Percentiles rank a stretch among this genome's conserved stretches.
phyloP scores from a whole-genome alignment of 2,113 vertebrate species.

The Gallinago paraguaiae region DNA sequence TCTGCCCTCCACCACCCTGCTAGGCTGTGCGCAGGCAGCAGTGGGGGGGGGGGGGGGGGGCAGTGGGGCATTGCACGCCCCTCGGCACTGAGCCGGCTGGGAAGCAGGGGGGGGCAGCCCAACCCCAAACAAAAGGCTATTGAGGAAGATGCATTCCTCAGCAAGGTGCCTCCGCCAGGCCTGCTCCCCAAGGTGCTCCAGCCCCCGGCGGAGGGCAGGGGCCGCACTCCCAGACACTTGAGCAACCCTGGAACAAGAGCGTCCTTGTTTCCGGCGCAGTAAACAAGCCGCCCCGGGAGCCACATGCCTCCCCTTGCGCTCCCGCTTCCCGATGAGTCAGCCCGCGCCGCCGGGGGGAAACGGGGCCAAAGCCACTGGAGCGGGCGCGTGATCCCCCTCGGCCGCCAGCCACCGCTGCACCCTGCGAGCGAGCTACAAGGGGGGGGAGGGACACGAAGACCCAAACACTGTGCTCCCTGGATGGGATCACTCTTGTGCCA shows the following conservation, averaged over 20 bases:
- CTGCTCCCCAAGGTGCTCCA: conserved; percentile 57
- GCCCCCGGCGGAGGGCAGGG: not conserved
- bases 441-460: not conserved
- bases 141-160: conserved; percentile 63
- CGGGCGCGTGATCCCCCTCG: not conserved
- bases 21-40: not conserved
- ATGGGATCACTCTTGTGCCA: accelerated
- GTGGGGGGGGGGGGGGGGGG: not conserved
- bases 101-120: not conserved
- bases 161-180: conserved; percentile 50
- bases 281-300: conserved; percentile 31
- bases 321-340: conserved; percentile 11
- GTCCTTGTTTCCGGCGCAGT: conserved; percentile 18
- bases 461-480: not conserved
- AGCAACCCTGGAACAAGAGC: conserved; percentile 55
- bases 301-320: not conserved
- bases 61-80: not conserved
- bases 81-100: not conserved
- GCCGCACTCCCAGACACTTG: conserved; percentile 40
- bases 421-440: not conserved
- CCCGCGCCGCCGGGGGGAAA: not conserved
- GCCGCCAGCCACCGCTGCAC: not conserved
- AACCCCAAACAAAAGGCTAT: conserved; percentile 51
- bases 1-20: accelerated
- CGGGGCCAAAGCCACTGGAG: not conserved